Evolutionary conservation across 1,140 invertebrate genomes (phyloP).

Genomic region (Pseudachorutes palmiensis): DNA sequence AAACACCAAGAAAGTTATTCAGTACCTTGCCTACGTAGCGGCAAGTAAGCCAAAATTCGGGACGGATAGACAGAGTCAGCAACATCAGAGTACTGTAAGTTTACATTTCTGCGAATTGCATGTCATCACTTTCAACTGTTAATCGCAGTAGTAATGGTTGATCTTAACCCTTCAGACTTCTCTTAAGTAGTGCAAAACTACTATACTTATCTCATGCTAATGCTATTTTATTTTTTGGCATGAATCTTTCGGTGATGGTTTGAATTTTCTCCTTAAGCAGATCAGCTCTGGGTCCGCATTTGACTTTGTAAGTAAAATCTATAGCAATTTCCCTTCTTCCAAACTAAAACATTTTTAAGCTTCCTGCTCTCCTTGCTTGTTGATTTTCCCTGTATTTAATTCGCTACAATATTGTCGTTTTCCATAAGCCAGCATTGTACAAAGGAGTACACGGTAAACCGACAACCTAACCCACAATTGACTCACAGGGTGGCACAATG

Average conservation of each 20-base stretch:
- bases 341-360: neutral
- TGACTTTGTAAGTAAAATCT: conserved; percentile 31
- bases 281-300: conserved; percentile 17
- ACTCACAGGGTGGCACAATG: neutral
- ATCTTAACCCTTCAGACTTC: neutral
- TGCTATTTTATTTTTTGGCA: too few relatives aligned
- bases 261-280: neutral
- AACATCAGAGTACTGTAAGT: conserved; percentile 7
- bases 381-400: neutral
- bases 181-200: too few relatives aligned
- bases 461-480: neutral
- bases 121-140: too few relatives aligned
- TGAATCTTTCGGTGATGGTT: neutral
- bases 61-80: neutral
- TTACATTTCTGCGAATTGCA: neutral
- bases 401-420: neutral
- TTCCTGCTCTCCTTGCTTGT: neutral
- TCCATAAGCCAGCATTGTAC: conserved; percentile 6
- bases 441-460: conserved; percentile 5
- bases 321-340: neutral
- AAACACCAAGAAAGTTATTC: conserved; percentile 99
- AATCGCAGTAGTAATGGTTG: neutral
- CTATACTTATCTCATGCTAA: too few relatives aligned
- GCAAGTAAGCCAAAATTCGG: conserved; percentile 78
- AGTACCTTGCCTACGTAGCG: conserved; percentile 97